Conservation (phyloP, 2,797 vertebrate species). For the Melanotaenia pygmaea region DNA sequence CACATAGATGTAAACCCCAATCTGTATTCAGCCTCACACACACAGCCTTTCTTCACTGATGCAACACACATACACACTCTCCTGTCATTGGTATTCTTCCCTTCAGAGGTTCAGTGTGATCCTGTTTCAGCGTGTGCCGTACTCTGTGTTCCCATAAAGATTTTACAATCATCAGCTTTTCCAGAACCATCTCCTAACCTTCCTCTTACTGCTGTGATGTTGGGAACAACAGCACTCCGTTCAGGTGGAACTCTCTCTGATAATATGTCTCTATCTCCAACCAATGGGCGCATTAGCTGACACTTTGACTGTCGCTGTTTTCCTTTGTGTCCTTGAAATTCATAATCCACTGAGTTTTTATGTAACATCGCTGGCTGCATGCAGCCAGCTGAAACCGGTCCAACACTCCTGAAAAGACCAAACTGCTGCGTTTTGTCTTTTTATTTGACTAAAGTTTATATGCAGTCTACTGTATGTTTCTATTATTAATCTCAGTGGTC, state of each 20-base stretch:
- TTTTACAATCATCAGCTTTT: conserved; percentile 35
- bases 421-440: not conserved
- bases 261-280: conserved; percentile 9
- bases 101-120: conserved; percentile 23
- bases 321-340: not conserved
- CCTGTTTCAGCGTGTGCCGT: conserved; percentile 20
- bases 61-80: conserved; percentile 9
- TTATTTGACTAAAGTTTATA: not conserved
- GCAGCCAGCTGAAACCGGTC: not conserved
- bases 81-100: conserved; percentile 4
- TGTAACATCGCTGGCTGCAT: not conserved
- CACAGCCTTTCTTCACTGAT: conserved; percentile 21
- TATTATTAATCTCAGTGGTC: too few species aligned
- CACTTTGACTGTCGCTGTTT: conserved; percentile 13
- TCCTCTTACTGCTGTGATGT: not conserved
- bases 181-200: not conserved
- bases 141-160: conserved; percentile 39
- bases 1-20: conserved; percentile 27
- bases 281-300: conserved; percentile 15
- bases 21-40: conserved; percentile 50
- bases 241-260: not conserved
- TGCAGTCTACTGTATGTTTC: too few species aligned
- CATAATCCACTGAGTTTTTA: not conserved
- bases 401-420: not conserved
- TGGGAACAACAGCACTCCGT: not conserved